phyloP scores from a whole-genome alignment of 2,888 invertebrate species.

The Priocnemis perturbator region DNA sequence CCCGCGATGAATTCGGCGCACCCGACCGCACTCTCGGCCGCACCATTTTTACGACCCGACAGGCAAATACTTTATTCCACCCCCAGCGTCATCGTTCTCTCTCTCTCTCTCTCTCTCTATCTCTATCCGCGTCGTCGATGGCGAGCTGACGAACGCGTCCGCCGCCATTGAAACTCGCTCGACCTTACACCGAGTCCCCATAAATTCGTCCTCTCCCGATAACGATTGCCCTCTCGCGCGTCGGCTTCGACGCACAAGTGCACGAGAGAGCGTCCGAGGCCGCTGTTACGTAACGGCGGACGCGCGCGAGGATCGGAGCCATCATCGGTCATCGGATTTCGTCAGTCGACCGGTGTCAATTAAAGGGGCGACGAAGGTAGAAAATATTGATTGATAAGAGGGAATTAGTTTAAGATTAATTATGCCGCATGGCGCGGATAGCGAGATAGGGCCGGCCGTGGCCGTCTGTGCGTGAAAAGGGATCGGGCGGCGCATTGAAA shows the following conservation, averaged over 20 bases:
- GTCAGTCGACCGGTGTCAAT: no score
- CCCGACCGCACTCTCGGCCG: constrained; percentile 2
- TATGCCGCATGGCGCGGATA: no score
- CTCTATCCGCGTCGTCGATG: constrained; percentile 36
- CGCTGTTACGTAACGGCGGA: not conserved
- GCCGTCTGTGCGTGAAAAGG: no score
- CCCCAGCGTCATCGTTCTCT: constrained; percentile 35
- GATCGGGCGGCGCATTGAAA: constrained; percentile 25
- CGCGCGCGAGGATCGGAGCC: no score
- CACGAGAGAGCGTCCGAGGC: no score
- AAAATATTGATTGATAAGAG: no score
- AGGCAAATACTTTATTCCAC: constrained; percentile 56
- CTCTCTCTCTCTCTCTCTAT: no score
- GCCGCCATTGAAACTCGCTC: constrained; percentile 39
- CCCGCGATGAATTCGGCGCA: constrained; percentile 4
- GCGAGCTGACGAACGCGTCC: constrained; percentile 33
- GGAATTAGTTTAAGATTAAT: no score
- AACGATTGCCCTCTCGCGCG: constrained; percentile 35
- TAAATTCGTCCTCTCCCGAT: constrained; percentile 24
- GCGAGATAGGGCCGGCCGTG: no score
- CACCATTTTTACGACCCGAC: constrained; percentile 54
- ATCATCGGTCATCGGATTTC: no score
- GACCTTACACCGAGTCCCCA: constrained; percentile 24
- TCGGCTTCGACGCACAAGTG: constrained; percentile 4
- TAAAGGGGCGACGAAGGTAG: no score